Evolutionary conservation across 2,797 vertebrate genomes (phyloP).

Genomic region (Acestrorhynchus altus): DNA sequence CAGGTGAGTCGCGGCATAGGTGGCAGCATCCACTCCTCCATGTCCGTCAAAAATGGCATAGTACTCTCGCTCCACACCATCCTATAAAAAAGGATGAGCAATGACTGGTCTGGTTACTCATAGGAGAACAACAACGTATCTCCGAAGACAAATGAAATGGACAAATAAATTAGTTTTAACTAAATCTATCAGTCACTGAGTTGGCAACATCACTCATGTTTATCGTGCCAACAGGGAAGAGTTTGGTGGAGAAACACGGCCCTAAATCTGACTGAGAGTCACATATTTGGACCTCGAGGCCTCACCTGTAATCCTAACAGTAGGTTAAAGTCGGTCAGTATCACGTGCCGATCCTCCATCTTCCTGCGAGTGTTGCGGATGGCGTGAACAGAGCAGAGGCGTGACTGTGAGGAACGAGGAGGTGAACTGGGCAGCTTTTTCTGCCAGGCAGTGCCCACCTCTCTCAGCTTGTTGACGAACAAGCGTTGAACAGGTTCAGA

Average conservation of each 20-base stretch:
- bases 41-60: constrained; percentile 95
- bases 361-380: constrained; percentile 92
- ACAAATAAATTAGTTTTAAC: too few species aligned
- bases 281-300: background rate
- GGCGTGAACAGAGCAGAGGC: constrained; percentile 83
- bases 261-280: too few species aligned
- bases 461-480: constrained; percentile 84
- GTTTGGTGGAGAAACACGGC: too few species aligned
- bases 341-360: constrained; percentile 94
- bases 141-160: too few species aligned
- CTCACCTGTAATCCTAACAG: constrained; percentile 86
- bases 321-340: constrained; percentile 85
- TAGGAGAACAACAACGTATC: too few species aligned
- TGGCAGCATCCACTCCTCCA: constrained; percentile 89
- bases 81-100: constrained; percentile 68
- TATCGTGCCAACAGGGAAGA: too few species aligned
- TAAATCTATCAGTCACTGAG: too few species aligned
- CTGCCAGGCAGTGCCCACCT: constrained; percentile 78
- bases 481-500: constrained; percentile 76
- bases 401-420: constrained; percentile 45
- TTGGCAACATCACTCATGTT: too few species aligned
- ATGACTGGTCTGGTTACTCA: too few species aligned
- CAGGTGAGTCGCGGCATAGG: constrained; percentile 86
- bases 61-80: constrained; percentile 81
- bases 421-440: constrained; percentile 63